Percentiles rank a stretch among this genome's conserved stretches.
phyloP scores from a whole-genome alignment of 2,113 vertebrate species.

The Equus quagga region DNA sequence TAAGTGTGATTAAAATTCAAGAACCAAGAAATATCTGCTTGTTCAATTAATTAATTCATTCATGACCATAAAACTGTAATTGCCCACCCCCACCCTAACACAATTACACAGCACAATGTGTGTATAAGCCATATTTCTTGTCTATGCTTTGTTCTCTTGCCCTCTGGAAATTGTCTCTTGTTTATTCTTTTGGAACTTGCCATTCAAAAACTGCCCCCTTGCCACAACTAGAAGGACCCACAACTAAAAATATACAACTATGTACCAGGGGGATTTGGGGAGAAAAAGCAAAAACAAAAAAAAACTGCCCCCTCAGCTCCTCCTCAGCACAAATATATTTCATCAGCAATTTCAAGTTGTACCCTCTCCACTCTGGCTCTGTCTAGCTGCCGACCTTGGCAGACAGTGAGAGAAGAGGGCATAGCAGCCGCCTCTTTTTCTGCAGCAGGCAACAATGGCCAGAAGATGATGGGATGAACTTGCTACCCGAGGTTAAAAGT shows the following conservation, averaged over 20 bases:
- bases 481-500: not conserved
- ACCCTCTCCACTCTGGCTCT: not conserved
- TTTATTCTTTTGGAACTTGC: not conserved
- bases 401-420: not conserved
- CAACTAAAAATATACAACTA: too few species aligned
- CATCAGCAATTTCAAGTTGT: not conserved
- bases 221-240: too few species aligned
- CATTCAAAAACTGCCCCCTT: not conserved
- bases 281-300: too few species aligned
- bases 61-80: not conserved
- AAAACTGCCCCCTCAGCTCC: not conserved
- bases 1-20: slow-evolving; percentile 4
- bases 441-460: not conserved
- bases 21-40: slow-evolving; percentile 8
- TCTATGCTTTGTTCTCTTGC: not conserved
- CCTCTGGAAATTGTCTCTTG: slow-evolving; percentile 10
- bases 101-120: not conserved
- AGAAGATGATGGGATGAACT: not conserved
- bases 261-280: too few species aligned
- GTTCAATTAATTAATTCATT: not conserved
- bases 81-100: not conserved
- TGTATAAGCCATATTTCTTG: not conserved
- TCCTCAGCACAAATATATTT: not conserved
- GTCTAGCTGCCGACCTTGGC: not conserved
- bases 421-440: not conserved